phyloP scores from a whole-genome alignment of 2,888 invertebrate genomes.

The Dolichomitus sp. region DNA sequence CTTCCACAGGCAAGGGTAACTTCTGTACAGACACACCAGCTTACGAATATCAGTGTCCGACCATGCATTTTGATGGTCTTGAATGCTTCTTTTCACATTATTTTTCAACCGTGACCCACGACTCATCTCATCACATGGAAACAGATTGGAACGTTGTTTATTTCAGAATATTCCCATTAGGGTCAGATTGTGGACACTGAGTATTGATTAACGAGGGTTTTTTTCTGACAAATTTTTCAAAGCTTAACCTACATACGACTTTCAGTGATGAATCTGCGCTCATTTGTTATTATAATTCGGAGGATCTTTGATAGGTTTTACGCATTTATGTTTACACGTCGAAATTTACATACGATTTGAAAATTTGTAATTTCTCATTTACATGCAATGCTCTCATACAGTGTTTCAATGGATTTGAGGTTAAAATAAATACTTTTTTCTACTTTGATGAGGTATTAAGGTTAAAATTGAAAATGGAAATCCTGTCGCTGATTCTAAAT shows the following conservation, averaged over 20 bases:
- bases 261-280: no score
- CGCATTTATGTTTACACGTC: no score
- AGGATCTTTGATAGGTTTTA: no score
- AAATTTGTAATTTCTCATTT: no score
- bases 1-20: constrained; percentile 76
- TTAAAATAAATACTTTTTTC: no score
- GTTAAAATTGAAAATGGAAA: no score
- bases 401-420: no score
- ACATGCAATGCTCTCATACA: no score
- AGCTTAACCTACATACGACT: background rate
- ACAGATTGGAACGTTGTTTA: background rate
- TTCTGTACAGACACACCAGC: constrained; percentile 72
- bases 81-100: constrained; percentile 14
- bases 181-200: background rate
- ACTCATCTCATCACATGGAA: constrained; percentile 31
- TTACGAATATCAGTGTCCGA: constrained; percentile 68
- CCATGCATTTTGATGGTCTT: constrained; percentile 67
- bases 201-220: background rate
- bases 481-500: no score
- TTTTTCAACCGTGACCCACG: constrained; percentile 30
- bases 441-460: no score
- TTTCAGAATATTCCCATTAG: background rate
- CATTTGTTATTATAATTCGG: no score
- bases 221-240: background rate
- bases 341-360: no score